phyloP scores from a whole-genome alignment of 35 echinoderm and acorn worm species.

The Heliocidaris tuberculata region DNA sequence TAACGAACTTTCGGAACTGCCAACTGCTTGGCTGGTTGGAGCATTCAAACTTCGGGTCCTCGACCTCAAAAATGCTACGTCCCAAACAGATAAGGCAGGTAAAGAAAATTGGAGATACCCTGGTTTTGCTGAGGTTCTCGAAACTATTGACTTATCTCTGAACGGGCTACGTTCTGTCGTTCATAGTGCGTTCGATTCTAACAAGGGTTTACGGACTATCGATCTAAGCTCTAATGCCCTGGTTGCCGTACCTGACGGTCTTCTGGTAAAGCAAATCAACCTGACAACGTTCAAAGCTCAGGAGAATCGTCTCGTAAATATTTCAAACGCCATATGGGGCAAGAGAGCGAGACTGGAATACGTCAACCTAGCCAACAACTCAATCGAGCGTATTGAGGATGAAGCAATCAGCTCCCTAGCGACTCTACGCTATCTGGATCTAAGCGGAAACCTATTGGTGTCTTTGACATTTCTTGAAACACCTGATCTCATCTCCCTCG shows the following conservation, averaged over 20 bases:
- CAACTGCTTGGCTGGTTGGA: neutral
- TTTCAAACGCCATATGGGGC: constrained; percentile 31
- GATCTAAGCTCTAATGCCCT: constrained; percentile 40
- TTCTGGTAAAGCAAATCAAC: neutral
- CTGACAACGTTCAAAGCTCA: constrained; percentile 41
- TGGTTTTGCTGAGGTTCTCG: neutral
- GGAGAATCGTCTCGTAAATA: constrained; percentile 28
- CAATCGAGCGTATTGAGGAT: neutral
- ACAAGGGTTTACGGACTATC: neutral
- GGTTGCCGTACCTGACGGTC: neutral
- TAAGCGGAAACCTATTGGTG: constrained; percentile 31
- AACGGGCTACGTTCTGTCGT: constrained; percentile 7
- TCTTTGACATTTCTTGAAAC: constrained; percentile 27
- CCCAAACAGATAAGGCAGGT: neutral
- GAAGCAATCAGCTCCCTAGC: neutral
- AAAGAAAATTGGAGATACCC: constrained; percentile 15
- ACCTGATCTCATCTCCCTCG: neutral
- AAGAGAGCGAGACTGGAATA: constrained; percentile 19
- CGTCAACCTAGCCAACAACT: constrained; percentile 39
- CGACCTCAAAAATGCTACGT: constrained; percentile 1
- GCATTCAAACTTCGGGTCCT: neutral
- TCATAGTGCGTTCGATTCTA: constrained; percentile 19
- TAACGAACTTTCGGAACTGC: constrained; percentile 7
- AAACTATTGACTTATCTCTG: constrained; percentile 9
- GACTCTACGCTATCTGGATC: constrained; percentile 32